phyloP scores from a whole-genome alignment of 2,888 invertebrate genomes.

The Monochamus alternatus region DNA sequence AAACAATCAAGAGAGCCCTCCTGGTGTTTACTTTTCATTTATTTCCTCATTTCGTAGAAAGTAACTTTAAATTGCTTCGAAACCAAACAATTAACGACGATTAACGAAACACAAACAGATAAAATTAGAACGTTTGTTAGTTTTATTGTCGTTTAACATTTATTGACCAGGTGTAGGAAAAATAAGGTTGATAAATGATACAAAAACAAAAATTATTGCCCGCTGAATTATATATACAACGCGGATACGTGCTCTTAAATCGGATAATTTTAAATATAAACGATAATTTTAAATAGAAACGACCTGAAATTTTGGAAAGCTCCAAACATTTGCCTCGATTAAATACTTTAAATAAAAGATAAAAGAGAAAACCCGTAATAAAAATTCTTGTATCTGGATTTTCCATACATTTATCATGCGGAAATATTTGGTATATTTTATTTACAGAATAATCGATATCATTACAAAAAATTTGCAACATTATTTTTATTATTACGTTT shows the following conservation, averaged over 20 bases:
- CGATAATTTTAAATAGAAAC: too few relatives aligned
- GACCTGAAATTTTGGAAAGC: too few relatives aligned
- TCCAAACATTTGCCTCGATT: too few relatives aligned
- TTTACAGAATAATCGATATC: too few relatives aligned
- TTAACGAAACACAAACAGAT: slow-evolving; percentile 13
- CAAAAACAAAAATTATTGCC: slow-evolving; percentile 9
- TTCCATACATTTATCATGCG: too few relatives aligned
- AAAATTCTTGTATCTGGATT: too few relatives aligned
- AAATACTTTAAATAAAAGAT: too few relatives aligned
- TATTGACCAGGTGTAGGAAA: slow-evolving; percentile 9
- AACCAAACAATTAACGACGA: not conserved
- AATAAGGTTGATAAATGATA: slow-evolving; percentile 8
- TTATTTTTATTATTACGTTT: too few relatives aligned
- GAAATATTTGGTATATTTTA: too few relatives aligned
- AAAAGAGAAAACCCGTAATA: too few relatives aligned
- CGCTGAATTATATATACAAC: slow-evolving; percentile 1
- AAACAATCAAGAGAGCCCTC: not conserved
- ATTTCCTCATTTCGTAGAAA: slow-evolving; percentile 5
- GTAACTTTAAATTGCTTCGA: not conserved
- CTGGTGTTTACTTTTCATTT: slow-evolving; percentile 8
- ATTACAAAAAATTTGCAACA: too few relatives aligned
- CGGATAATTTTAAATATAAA: not conserved
- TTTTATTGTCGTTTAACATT: slow-evolving; percentile 7
- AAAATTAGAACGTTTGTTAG: slow-evolving; percentile 21
- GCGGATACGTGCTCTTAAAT: not conserved